Base-by-base conservation (phyloP, 1,140 invertebrate genomes). In the Rhynchophorus ferrugineus region DNA sequence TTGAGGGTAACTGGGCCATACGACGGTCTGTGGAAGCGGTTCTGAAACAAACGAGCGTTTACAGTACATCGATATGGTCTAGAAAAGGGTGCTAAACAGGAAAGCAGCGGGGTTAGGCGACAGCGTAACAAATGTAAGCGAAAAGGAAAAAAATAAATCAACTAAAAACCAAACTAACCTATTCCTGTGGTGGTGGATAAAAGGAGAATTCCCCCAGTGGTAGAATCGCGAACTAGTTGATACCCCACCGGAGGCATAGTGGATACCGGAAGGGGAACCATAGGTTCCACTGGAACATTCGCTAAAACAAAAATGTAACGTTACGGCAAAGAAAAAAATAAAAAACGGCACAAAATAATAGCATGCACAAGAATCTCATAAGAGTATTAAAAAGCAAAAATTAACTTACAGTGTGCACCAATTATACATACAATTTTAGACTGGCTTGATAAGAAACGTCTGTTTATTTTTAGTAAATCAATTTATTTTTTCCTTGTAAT, bases 171-270 rank as follows among this genome's bases (percentile, higher is more conserved):
- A 46, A 38, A 68, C 68, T 71, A 73, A 81, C 79, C 79, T 69
- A 80, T 68, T 69, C 75, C 72, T 57, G 70, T 58, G 62, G 81
- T 75, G 58, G 82, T 76, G 36, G 88, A 87, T 51, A 91, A 77
- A 36, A 91, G 76, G 36, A 90, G 76, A 29, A 90, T 74, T 53
- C 89, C 84, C 29, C 87, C 87, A 14, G 82, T 85, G 11, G 84
- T 76, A 17, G 87, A 84, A 71, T 92, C 89, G 39, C 89, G 77
- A 36, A 87, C 84, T 58, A 91, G 75, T 69, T 90, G 87, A 71
- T 86, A 83, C 45, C 84, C 83, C 48, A 82, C 76, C 37, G 80
- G 77, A 49, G 79, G 77, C 68, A 81, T 73, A 14, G 54, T 58
- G 44, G 80, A 78, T 76, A 76, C 79, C 66, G 71, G 79, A 76